Base-by-base conservation (phyloP, 2,797 vertebrate genomes). In the Lutjanus argentimaculatus region DNA sequence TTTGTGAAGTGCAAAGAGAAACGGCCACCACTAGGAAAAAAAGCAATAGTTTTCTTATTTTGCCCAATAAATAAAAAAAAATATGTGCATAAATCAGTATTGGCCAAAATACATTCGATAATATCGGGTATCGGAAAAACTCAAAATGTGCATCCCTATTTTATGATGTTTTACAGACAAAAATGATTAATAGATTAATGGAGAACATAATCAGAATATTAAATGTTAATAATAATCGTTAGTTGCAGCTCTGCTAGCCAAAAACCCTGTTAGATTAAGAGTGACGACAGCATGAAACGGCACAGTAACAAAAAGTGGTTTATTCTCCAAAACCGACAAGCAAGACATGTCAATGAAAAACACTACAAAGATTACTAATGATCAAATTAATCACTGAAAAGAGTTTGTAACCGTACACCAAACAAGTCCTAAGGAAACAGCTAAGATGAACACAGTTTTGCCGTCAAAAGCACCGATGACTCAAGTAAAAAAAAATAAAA, bases 291-390 rank as follows among this genome's bases (percentile, higher is more conserved):
- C n/a, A 7, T 63, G 36, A 81, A 67, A 77, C 82, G 25, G 52
- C 77, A 21, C 40, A 21, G 61, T 94, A 93, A 93, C 93, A 93
- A 95, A 94, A 92, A 88, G 72, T 90, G 79, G 82, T 94, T 95
- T 94, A 95, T 92, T 95, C 19, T 93, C 85, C 88, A 92, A 93
- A 94, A 92, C 80, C 25, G 64, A 93, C 88, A 80, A 93, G 90
- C 89, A 92, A 93, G 88, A 93, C 77, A 76, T 67, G 56, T 15
- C 62, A 52, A 81, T 85, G 82, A 85, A 85, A 90, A 89, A 88
- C 85, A 90, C 85, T 76, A 90, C 85, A 77, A 88, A 83, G 77
- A 85, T 79, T 76, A 91, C 83, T 64, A 77, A 79, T 68, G 76
- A 79, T 19, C 61, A 82, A 90, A 77, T 45, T 1, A 85, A 84